Evolutionary conservation across 2,113 vertebrate genomes (phyloP).

Genomic region (Chloebia gouldiae): DNA sequence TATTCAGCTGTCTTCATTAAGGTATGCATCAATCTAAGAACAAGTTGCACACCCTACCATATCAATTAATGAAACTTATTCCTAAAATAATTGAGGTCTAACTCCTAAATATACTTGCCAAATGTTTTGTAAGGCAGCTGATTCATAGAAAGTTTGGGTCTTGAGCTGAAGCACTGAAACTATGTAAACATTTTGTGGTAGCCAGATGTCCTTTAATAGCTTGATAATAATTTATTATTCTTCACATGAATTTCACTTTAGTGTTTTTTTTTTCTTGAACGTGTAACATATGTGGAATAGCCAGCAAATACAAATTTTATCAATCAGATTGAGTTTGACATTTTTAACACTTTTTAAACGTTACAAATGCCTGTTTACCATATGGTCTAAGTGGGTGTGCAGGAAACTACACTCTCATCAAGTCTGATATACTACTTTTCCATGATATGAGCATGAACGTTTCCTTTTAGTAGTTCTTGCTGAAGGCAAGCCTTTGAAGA

Average conservation of each 20-base stretch:
- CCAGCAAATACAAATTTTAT: conserved; percentile 57
- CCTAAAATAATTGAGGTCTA: not conserved
- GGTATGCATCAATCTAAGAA: not conserved
- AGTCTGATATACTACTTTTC: conserved; percentile 3
- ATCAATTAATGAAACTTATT: not conserved
- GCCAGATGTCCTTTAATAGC: conserved; percentile 69
- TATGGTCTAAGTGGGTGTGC: conserved; percentile 55
- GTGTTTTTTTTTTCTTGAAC: not conserved
- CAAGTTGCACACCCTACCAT: accelerated
- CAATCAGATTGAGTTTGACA: conserved; percentile 55
- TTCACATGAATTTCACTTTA: conserved; percentile 1
- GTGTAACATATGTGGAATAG: conserved; percentile 70
- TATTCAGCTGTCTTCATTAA: not conserved
- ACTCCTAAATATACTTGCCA: not conserved
- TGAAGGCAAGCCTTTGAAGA: conserved; percentile 14
- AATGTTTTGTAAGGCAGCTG: not conserved
- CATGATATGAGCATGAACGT: not conserved
- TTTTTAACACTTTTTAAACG: conserved; percentile 54
- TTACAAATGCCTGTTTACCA: conserved; percentile 50
- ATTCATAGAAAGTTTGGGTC: not conserved
- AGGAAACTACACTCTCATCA: conserved; percentile 20
- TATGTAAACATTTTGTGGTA: conserved; percentile 29
- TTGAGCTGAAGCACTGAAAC: not conserved
- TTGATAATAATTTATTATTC: conserved; percentile 34
- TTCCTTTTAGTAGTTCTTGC: not conserved